Conservation (phyloP, 1,140 invertebrate species). For the Dinoponera quadriceps region DNA sequence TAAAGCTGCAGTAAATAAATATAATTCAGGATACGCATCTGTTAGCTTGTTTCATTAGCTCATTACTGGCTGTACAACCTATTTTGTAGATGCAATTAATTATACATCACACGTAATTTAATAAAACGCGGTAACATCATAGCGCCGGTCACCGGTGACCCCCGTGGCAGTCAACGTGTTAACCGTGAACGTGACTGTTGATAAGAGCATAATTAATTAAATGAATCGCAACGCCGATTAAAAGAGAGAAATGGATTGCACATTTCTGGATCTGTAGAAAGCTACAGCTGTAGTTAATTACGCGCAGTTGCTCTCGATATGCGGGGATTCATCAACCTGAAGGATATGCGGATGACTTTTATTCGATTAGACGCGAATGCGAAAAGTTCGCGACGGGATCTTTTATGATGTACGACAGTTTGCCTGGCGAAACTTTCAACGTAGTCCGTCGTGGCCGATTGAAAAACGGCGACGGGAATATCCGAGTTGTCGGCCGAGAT, state of each 20-base stretch:
- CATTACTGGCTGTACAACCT: no score
- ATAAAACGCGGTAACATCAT: no score
- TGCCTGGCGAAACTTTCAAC: slow-evolving; percentile 11
- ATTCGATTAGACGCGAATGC: slow-evolving; percentile 48
- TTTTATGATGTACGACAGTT: slow-evolving; percentile 33
- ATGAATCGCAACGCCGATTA: no score
- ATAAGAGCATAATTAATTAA: not conserved
- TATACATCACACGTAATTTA: no score
- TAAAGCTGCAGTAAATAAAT: no score
- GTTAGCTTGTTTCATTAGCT: no score
- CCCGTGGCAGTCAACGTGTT: no score
- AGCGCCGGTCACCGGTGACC: no score
- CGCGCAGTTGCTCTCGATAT: not conserved
- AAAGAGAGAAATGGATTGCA: slow-evolving; percentile 9
- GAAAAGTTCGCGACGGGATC: slow-evolving; percentile 27
- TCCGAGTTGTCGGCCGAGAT: slow-evolving; percentile 39
- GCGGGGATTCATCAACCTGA: not conserved
- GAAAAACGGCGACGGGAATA: slow-evolving; percentile 37
- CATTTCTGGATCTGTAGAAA: slow-evolving; percentile 6
- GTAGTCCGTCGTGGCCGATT: not conserved
- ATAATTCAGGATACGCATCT: no score
- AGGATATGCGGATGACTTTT: slow-evolving; percentile 36
- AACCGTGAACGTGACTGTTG: not conserved
- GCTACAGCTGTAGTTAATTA: slow-evolving; percentile 17
- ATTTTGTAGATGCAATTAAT: no score